Evolutionary conservation across 2,113 vertebrate genomes (phyloP), one percentile per base, ranked within the genome.

Genomic region (Cheirogaleus medius): DNA sequence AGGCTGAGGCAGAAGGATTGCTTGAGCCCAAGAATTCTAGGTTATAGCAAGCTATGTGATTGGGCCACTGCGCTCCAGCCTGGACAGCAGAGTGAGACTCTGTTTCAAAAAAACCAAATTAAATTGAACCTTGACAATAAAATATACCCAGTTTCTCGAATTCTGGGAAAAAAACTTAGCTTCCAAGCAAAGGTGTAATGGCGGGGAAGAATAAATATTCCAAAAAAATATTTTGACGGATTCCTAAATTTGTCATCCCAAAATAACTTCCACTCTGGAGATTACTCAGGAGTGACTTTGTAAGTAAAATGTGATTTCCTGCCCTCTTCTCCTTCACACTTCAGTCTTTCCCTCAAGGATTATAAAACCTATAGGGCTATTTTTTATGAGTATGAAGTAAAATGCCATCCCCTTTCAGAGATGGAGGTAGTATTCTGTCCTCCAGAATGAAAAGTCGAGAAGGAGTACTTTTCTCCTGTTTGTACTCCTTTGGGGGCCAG

Each of bases 81-180:
- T 29, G 25, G 60, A 11, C 25, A 27, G 29, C 11, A 63, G 60
- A 63, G 60, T 27, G 27, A 63, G 60, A 63, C 25, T 27, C 9
- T 63, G 10, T 63, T 25, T 63, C 60, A 29, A 39, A 39, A 71
- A 13, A 71, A 73, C 20, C 1, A 42, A 73, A 54, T 11, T 52
- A 32, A 18, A 5, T 10, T 42, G 34, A 21, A 82, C 47, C 60
- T 49, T 37, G 64, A 25, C 56, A 47, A 29, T 52, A 37, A 63
- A 54, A 25, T 17, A 32, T 13, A 21, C 44, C 56, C 54, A 54
- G 39, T 63, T 92, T 86, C 88, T 73, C 21, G 6, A 27, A 18
- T 68, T 78, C 74, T 86, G 47, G 18, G 49, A 76, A 64, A 63
- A 78, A 68, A 84, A 56, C 34, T 81, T 47, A 88, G 86, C 60